Conservation (phyloP, 2,113 vertebrate genomes). For the Gavia stellata region DNA sequence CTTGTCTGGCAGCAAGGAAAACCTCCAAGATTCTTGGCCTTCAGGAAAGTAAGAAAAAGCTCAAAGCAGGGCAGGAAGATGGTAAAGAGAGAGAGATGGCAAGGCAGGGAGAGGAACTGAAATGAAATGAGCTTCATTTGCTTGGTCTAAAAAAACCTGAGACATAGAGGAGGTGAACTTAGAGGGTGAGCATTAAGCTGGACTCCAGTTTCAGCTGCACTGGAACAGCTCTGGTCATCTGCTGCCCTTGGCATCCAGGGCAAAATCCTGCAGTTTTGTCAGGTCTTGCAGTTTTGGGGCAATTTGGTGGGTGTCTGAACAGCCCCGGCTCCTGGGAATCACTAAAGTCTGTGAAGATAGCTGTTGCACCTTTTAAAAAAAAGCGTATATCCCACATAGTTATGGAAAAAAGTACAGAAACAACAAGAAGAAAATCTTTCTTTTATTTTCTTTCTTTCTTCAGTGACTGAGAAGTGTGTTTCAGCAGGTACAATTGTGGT, state of each 20-base stretch:
- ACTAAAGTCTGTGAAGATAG: background rate
- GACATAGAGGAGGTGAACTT: background rate
- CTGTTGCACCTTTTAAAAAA: background rate
- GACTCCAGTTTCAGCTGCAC: background rate
- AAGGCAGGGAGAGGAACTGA: background rate
- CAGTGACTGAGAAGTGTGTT: background rate
- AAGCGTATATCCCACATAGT: background rate
- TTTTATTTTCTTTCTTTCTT: background rate
- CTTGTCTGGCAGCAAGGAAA: background rate
- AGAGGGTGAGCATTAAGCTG: background rate
- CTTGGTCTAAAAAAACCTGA: background rate
- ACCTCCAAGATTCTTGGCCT: background rate
- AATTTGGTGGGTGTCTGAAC: background rate
- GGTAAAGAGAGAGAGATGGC: background rate
- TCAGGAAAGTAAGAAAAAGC: background rate
- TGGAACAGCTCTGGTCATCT: background rate
- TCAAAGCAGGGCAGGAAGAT: background rate
- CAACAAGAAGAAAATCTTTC: background rate
- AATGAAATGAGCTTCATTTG: background rate
- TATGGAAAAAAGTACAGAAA: background rate
- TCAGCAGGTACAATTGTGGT: background rate
- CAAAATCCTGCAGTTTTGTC: background rate
- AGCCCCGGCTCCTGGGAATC: background rate
- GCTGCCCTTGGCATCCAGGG: background rate
- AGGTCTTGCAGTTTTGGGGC: background rate